A percentile compares a stretch with the other conserved stretches of the same genome.
Evolutionary conservation across 2,888 invertebrate species (phyloP).

Genomic region (Lasioglossum calceatum): DNA sequence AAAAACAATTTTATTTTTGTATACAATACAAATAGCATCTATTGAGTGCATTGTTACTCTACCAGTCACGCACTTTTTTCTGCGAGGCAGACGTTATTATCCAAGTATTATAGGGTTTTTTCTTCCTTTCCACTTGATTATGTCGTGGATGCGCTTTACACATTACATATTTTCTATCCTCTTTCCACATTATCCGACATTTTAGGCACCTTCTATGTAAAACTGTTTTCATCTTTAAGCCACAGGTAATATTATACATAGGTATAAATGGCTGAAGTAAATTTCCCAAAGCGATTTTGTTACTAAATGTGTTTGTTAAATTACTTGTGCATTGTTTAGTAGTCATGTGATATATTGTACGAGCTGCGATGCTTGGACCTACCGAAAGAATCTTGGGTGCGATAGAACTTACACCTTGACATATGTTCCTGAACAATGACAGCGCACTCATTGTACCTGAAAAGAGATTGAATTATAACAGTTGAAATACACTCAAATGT

Average conservation of each 20-base stretch:
- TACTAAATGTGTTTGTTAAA: background rate
- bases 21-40: slow-evolving; percentile 3
- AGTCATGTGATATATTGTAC: slow-evolving; percentile 39
- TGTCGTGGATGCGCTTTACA: slow-evolving; percentile 92
- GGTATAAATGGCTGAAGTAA: slow-evolving; percentile 76
- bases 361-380: background rate
- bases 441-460: slow-evolving; percentile 59
- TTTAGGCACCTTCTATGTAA: slow-evolving; percentile 91
- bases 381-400: slow-evolving; percentile 28
- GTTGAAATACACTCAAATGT: background rate
- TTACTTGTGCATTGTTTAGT: slow-evolving; percentile 27
- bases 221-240: slow-evolving; percentile 90
- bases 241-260: slow-evolving; percentile 84
- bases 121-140: slow-evolving; percentile 91
- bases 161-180: slow-evolving; percentile 89
- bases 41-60: slow-evolving; percentile 45
- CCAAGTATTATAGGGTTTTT: slow-evolving; percentile 90
- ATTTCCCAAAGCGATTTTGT: background rate
- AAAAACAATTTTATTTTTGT: slow-evolving; percentile 38
- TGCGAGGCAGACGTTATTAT: slow-evolving; percentile 91
- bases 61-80: slow-evolving; percentile 86
- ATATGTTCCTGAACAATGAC: slow-evolving; percentile 51
- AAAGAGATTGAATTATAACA: slow-evolving; percentile 22
- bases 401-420: slow-evolving; percentile 43
- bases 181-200: slow-evolving; percentile 90